phyloP scores from a whole-genome alignment of 2,888 invertebrate species.

The Dynastes hyllus region DNA sequence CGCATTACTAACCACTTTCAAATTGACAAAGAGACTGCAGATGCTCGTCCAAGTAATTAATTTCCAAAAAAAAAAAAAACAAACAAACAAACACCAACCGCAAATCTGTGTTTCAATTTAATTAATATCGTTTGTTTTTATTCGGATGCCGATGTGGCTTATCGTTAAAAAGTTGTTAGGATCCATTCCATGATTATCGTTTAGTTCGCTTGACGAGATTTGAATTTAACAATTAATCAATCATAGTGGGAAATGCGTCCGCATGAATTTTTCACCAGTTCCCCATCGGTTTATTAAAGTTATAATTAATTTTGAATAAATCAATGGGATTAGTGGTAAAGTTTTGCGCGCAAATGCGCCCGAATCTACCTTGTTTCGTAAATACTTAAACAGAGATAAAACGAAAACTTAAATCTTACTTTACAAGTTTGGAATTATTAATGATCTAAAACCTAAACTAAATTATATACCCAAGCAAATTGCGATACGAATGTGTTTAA shows the following conservation, averaged over 20 bases:
- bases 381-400: conserved; percentile 2
- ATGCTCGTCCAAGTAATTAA: too few species aligned
- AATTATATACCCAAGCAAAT: too few species aligned
- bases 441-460: not conserved
- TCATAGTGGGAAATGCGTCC: not conserved
- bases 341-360: not conserved
- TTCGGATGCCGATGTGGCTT: not conserved
- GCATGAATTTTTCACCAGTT: conserved; percentile 17
- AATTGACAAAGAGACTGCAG: too few species aligned
- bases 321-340: conserved; percentile 11
- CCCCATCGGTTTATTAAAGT: conserved; percentile 18
- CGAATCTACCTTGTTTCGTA: not conserved
- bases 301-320: conserved; percentile 35
- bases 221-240: conserved; percentile 21
- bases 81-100: not conserved
- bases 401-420: conserved; percentile 10
- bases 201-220: not conserved
- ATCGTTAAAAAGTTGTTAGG: conserved; percentile 17
- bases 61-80: too few species aligned
- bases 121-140: not conserved
- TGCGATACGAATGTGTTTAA: too few species aligned
- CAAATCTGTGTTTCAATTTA: conserved; percentile 44
- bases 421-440: conserved; percentile 3
- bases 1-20: too few species aligned
- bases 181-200: conserved; percentile 1